Percentiles rank a stretch among this genome's conserved stretches.
These are phyloP conservation scores for Hozukius guyotensis DNA, from an alignment of 2,797 vertebrate species.

Conservation along the genomic window DNA sequence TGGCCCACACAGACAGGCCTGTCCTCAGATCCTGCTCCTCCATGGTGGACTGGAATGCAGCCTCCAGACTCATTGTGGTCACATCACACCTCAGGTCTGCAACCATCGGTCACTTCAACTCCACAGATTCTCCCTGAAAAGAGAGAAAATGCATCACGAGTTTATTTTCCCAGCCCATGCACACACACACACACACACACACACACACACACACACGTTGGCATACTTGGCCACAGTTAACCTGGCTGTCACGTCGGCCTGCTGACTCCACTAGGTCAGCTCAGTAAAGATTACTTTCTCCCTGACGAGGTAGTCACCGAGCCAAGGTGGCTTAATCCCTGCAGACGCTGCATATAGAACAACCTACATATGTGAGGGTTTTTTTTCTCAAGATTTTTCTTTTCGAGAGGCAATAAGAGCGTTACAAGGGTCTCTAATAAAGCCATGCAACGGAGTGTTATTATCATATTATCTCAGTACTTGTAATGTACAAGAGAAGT, in stretches of 20 bases:
- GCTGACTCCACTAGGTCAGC: conserved; percentile 39
- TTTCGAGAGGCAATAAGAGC: not conserved
- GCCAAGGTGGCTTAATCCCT: conserved; percentile 38
- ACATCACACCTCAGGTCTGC: not conserved
- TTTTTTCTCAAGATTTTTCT: not conserved
- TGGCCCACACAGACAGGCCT: conserved; percentile 80
- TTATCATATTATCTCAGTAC: not conserved
- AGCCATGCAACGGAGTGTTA: not conserved
- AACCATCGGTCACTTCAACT: not conserved
- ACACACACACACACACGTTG: not conserved
- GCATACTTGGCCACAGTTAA: conserved; percentile 32
- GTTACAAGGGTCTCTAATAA: conserved; percentile 15
- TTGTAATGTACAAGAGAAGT: conserved; percentile 1
- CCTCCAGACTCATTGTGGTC: not conserved
- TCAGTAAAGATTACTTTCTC: conserved; percentile 58
- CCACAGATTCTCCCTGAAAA: conserved; percentile 37
- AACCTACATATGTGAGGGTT: not conserved
- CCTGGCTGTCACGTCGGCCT: conserved; percentile 35
- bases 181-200: not conserved
- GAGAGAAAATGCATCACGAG: conserved; percentile 10
- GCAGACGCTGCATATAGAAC: conserved; percentile 20
- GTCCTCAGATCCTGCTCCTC: conserved; percentile 78
- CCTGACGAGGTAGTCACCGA: conserved; percentile 27
- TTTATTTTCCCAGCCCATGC: not conserved
- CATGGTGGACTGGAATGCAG: conserved; percentile 58